Evolutionary conservation across 2,888 invertebrate genomes (phyloP).

Genomic region (Encarsia formosa): DNA sequence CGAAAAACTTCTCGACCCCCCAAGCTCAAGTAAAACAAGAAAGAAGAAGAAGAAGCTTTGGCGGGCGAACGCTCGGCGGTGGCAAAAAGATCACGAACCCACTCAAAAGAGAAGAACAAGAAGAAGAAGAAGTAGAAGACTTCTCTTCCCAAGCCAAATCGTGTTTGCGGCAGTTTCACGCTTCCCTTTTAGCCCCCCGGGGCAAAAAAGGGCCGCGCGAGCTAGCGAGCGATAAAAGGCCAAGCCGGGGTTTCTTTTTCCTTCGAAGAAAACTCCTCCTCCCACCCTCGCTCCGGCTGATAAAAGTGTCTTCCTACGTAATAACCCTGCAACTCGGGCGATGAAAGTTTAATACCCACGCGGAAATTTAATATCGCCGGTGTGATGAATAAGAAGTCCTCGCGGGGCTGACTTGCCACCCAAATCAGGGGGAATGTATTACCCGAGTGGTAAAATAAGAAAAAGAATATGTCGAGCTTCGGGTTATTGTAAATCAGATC

Average conservation of each 20-base stretch:
- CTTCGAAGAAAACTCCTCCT: too few relatives aligned
- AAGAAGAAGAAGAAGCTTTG: not conserved
- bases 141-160: conserved; percentile 22
- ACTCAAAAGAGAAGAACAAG: conserved; percentile 18
- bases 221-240: too few relatives aligned
- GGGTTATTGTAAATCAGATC: too few relatives aligned
- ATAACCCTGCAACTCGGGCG: conserved; percentile 17
- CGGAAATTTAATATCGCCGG: conserved; percentile 37
- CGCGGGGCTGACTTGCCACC: too few relatives aligned
- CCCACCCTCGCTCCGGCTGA: conserved; percentile 9
- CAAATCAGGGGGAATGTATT: too few relatives aligned
- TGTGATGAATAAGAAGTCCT: conserved; percentile 33
- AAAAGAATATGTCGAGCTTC: too few relatives aligned
- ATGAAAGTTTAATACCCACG: conserved; percentile 37
- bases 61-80: too few relatives aligned
- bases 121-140: too few relatives aligned
- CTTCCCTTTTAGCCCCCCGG: conserved; percentile 18
- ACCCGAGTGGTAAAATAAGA: conserved; percentile 1
- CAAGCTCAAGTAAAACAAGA: too few relatives aligned
- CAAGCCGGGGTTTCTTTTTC: too few relatives aligned
- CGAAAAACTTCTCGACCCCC: conserved; percentile 1
- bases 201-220: too few relatives aligned
- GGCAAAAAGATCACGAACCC: conserved; percentile 13
- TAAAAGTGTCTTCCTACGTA: conserved; percentile 26
- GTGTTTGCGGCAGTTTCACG: conserved; percentile 26